Base-by-base conservation (phyloP, 2,797 vertebrate species). In the Oreochromis grahami region DNA sequence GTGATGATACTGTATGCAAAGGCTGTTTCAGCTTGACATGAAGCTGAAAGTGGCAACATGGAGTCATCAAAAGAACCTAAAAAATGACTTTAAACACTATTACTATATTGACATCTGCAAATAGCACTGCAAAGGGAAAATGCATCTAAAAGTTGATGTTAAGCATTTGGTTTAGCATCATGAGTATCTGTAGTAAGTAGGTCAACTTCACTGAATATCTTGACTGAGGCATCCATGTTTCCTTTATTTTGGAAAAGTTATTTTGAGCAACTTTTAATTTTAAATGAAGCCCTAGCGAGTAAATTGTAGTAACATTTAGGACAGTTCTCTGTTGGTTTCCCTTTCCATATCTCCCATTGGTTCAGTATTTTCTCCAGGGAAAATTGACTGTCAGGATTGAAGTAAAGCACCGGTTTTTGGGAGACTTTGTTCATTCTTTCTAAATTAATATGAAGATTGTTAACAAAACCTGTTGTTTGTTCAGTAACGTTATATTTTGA, bases 111-210 rank as follows among this genome's bases (percentile, higher is more conserved):
- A 74, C 43, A 19, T 72, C 68, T 72, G 24, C 26, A 72, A 45
- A 29, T 48, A 32, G 17, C 43, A 50, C 45, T 19, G 43, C 43
- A 34, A 50, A 14, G 17, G 45, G 45, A 50, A 72, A 50, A 50
- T 17, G 3, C 70, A 50, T 65, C n/a, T 74, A 13, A 32, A 50
- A 74, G 24, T 19, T 29, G 32, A 55, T 29, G 43, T 63, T 29
- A 82, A 88, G 68, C 15, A 2, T 78, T 60, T 63, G 29, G 80
- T 29, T 52, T 53, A 83, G 72, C 43, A 70, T 68, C 26, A 52
- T 38, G 26, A 87, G 76, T 70, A 79, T 88, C 52, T 13, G 32
- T 1, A 32, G 65, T 78, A 94, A 90, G 65, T 90, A 84, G 92
- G 87, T 91, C 87, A 93, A 5, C 82, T 48, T 52, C 52, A 58